A percentile compares a stretch with the other conserved stretches of the same genome.
These are phyloP conservation scores for Toxotes lorentzi DNA, from an alignment of 2,797 vertebrate genomes.

Conservation along the genomic window DNA sequence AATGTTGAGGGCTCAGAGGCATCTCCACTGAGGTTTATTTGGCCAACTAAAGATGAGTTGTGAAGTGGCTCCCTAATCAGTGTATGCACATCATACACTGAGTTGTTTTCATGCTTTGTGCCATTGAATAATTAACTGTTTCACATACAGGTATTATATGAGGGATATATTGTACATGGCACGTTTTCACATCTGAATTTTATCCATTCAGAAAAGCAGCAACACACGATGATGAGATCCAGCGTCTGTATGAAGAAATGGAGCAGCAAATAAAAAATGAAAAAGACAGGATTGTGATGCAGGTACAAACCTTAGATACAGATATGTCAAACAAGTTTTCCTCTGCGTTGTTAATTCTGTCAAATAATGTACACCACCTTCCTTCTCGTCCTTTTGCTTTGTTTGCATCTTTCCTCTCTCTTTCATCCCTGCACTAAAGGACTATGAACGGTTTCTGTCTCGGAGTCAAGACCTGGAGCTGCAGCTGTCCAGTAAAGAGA, in stretches of 20 bases:
- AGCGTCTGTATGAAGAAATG: constrained; percentile 95
- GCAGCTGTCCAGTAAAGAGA: constrained; percentile 90
- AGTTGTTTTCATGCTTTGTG: neutral
- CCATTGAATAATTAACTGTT: neutral
- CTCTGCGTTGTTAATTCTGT: neutral
- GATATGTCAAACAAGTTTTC: neutral
- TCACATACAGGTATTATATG: neutral
- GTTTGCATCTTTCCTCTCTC: neutral
- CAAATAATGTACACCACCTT: neutral
- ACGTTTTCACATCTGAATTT: constrained; percentile 18
- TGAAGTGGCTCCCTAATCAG: neutral
- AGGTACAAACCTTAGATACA: constrained; percentile 80
- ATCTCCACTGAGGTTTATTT: neutral
- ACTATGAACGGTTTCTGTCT: constrained; percentile 88
- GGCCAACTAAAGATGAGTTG: constrained; percentile 3
- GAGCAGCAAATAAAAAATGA: constrained; percentile 95
- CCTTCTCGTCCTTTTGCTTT: neutral
- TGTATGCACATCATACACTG: neutral
- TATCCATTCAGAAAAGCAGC: constrained; percentile 88
- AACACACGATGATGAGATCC: constrained; percentile 92
- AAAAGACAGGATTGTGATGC: constrained; percentile 90
- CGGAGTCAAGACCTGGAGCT: constrained; percentile 89
- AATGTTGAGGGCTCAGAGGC: neutral
- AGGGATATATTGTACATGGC: too few species aligned
- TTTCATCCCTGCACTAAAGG: constrained; percentile 79